Base-by-base conservation (phyloP, 2,888 invertebrate genomes). In the Erpobdella octoculata region DNA sequence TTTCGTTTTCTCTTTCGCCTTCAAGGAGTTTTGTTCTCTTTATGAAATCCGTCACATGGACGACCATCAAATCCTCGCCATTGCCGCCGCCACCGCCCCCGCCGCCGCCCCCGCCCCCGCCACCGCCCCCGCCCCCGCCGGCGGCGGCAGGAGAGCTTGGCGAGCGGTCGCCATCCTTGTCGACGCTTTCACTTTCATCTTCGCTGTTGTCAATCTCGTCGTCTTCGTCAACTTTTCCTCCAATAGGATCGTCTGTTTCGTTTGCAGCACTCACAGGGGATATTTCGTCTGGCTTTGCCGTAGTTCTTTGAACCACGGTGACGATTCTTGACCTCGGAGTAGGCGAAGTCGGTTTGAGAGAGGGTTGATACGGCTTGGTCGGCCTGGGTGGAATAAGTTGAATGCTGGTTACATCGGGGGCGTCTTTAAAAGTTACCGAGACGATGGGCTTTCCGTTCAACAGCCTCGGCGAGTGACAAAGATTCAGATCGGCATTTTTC, bases 401-500 rank as follows among this genome's bases (percentile, higher is more conserved):
- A 25, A 41, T 6, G 6, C 8, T n/a, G 5, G 58, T 15, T 1
- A 67, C 37, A 37, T 69, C 66, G 18, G 25, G 58, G n/a, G 25
- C 33, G 59, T 74, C 74, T 31, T 62, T 35, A 37, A 73, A 70
- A 31, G 37, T 28, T 33, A 53, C 21, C 21, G 53, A 9, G 21
- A 53, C n/a, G 21, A 76, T 41, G 3, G 75, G 38, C 21, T 71
- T 58, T 3, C 73, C 73, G 58, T 76, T 71, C n/a, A 76, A 69
- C 0, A 35, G 31, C n/a, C 73, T n/a, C 15, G 76, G 76, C 31
- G 75, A 73, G 61, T 72, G 73, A 66, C 76, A 76, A 35, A 35
- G 62, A 41, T 59, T 67, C 35, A 38, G 28, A 15, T 38, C 59
- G 21, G 35, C 58, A 33, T 72, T 73, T 15, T 73, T 71, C 15